phyloP scores from a whole-genome alignment of 1,140 invertebrate genomes.

The Frieseomelitta varia region DNA sequence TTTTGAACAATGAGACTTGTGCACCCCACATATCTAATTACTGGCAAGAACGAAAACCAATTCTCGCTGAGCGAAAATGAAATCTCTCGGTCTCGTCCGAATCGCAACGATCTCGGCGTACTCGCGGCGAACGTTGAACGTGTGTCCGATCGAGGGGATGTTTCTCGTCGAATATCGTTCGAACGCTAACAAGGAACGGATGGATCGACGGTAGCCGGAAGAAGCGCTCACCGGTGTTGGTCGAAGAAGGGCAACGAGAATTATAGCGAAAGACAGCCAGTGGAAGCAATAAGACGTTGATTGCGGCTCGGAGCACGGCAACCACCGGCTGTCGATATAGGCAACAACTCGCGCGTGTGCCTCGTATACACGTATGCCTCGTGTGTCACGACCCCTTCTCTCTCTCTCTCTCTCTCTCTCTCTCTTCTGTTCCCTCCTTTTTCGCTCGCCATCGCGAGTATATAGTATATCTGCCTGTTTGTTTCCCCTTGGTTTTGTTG shows the following conservation, averaged over 20 bases:
- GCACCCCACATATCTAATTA: too few species aligned
- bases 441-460: not conserved
- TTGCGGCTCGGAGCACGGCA: constrained; percentile 60
- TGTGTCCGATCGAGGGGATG: not conserved
- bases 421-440: not conserved
- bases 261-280: constrained; percentile 57
- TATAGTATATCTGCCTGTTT: not conserved
- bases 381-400: constrained; percentile 44
- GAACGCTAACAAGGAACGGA: constrained; percentile 51
- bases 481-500: constrained; percentile 39
- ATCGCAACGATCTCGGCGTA: too few species aligned
- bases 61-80: too few species aligned
- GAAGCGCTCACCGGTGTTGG: constrained; percentile 49
- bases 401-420: constrained; percentile 12
- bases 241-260: constrained; percentile 57
- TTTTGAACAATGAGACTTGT: too few species aligned
- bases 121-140: not conserved
- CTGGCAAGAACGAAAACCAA: too few species aligned
- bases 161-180: constrained; percentile 49
- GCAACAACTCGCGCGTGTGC: constrained; percentile 50
- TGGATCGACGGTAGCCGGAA: constrained; percentile 60
- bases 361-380: constrained; percentile 39
- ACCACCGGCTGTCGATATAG: constrained; percentile 63
- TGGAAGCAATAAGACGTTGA: constrained; percentile 64
- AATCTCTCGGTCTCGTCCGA: not conserved